Base-by-base conservation (phyloP, 1,140 invertebrate species). In the Mactra quadrangularis region DNA sequence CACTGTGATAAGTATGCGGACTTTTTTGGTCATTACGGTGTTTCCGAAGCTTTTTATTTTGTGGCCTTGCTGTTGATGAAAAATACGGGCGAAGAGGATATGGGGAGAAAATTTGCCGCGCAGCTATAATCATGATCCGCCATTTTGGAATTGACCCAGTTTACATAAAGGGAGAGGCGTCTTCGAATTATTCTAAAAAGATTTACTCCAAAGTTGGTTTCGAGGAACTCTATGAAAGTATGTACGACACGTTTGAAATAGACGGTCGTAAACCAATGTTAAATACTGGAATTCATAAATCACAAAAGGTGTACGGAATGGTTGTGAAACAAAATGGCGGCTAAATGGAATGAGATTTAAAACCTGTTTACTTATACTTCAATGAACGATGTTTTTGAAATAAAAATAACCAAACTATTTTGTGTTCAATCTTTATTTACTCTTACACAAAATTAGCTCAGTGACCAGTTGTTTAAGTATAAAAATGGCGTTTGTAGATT, bases 221-320 rank as follows among this genome's bases (percentile, higher is more conserved):
- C 47, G 68, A 75, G 53, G 38, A 74, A 59, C 25, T 75, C n/a
- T 45, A n/a, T 60, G 72, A 75, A 7, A 9, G 7, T 19, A 6
- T 15, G n/a, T 59, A 31, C 25, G 55, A 3, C 1, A 33, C 17
- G 3, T 72, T 22, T 41, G 17, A 53, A 35, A 35, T 55, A 0
- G 70, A 55, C 13, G 70, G 70, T 19, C 33, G 35, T n/a, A 15
- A 33, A 33, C 31, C 41, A 19, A 75, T 75, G 3, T 35, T 19
- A n/a, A 75, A 75, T 29, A 75, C 55, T 9, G 72, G 55, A 2
- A 22, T 50, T 15, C 55, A 60, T 33, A 75, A 75, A 75, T 59
- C 53, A 0, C 41, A 41, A 38, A 59, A 59, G 31, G 11, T 75
- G 3, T 74, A 57, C 29, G 29, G 52, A 41, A 55, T 35, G 31